Evolutionary conservation across 2,888 invertebrate genomes (phyloP).

Genomic region (Rotaria magnacalcarata): DNA sequence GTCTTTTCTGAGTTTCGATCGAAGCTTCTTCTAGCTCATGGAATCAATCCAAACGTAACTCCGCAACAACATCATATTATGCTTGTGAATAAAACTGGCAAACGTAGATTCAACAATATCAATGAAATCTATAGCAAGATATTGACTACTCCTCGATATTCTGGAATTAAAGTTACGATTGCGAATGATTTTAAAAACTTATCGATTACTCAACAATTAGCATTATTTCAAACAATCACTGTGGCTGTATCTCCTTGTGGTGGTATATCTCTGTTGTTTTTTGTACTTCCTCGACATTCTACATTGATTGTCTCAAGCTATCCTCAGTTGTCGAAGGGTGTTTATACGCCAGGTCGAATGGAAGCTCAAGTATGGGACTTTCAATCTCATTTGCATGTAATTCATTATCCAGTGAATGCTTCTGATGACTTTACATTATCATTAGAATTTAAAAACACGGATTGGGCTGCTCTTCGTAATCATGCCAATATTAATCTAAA

Average conservation of each 20-base stretch:
- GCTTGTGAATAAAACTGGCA: neutral
- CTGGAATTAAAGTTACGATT: neutral
- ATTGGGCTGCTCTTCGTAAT: neutral
- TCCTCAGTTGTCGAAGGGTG: neutral
- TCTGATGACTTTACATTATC: neutral
- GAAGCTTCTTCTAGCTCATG: neutral
- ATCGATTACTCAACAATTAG: neutral
- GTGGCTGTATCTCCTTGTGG: neutral
- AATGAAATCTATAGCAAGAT: neutral
- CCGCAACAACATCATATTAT: neutral
- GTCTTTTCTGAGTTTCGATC: neutral
- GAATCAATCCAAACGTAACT: neutral
- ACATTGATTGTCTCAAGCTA: neutral
- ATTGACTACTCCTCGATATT: neutral
- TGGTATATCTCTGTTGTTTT: neutral
- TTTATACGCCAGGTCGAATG: neutral
- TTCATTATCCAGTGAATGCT: neutral
- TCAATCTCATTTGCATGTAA: neutral
- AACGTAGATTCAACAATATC: neutral
- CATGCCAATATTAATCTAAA: neutral
- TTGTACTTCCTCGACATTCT: neutral
- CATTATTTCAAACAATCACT: neutral
- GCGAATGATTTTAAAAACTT: neutral
- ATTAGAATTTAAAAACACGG: neutral
- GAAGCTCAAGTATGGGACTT: neutral